Percentiles rank a stretch among this genome's conserved stretches.
Evolutionary conservation across 1,140 invertebrate genomes (phyloP).

Genomic region (Papilio polytes): DNA sequence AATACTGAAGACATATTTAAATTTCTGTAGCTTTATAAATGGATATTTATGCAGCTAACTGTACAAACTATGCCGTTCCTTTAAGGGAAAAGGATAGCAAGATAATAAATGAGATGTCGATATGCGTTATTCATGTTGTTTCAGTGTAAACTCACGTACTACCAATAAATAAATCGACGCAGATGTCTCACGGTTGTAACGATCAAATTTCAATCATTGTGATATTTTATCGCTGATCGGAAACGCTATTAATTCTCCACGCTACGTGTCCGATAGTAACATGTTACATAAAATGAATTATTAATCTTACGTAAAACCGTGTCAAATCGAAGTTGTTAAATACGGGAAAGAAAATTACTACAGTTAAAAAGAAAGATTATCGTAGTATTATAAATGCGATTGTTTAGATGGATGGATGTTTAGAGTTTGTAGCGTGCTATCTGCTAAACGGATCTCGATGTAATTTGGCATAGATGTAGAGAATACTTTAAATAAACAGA

Average conservation of each 20-base stretch:
- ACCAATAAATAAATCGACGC: background rate
- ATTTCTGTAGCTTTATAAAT: too few relatives aligned
- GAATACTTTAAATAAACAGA: too few relatives aligned
- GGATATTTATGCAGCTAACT: too few relatives aligned
- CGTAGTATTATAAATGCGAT: too few relatives aligned
- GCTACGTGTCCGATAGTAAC: slow-evolving; percentile 2
- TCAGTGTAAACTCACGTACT: background rate
- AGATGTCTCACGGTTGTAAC: background rate
- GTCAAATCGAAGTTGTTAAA: background rate
- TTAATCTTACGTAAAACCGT: background rate
- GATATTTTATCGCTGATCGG: background rate
- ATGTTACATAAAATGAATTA: background rate
- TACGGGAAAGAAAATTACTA: background rate
- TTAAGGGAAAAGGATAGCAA: too few relatives aligned
- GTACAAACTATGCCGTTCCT: too few relatives aligned
- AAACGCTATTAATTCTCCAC: slow-evolving; percentile 15
- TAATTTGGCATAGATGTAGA: too few relatives aligned
- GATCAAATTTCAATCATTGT: background rate
- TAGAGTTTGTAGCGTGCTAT: too few relatives aligned
- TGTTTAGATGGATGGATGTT: too few relatives aligned
- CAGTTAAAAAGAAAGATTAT: background rate
- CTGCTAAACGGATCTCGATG: too few relatives aligned
- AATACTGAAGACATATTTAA: too few relatives aligned
- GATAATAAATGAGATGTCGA: too few relatives aligned
- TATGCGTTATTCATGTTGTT: background rate